Evolutionary conservation across 2,888 invertebrate genomes (phyloP), one percentile per base, ranked within the genome.

Genomic region (Acleris cristana): DNA sequence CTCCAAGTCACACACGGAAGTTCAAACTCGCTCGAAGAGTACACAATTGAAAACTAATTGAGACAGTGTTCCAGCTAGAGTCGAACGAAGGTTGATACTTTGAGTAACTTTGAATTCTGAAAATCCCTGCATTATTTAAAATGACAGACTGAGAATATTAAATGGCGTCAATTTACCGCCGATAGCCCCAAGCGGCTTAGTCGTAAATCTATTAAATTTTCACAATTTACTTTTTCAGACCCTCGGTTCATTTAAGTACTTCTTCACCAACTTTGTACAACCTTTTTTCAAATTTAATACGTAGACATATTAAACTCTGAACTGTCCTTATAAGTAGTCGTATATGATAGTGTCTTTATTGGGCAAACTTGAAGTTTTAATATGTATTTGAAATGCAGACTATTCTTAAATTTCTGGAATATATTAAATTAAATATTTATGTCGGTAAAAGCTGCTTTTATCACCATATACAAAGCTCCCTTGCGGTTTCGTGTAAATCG

Each of bases 171-270:
- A 61, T 67, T 62, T 58, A 18, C 55, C 57, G 57, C 30, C n/a
- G 64, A 70, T 68, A 68, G 71, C 68, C 65, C 69, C 66, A 63
- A 73, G 64, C 58, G 68, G 65, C 60, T 65, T 60, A 69, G 72
- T 75, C 75, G 72, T 79, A 78, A 81, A 80, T 79, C 74, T 74
- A 73, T 75, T 73, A 64, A 71, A 61, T 75, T 76, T 76, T 74
- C 72, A 68, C 79, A 77, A 79, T 78, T 76, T 75, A 72, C 69
- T 73, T 79, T 78, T 76, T 77, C 70, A 76, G 74, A 76, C 48
- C 76, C 70, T 73, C 77, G 79, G 80, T 82, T 81, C 80, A 79
- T 78, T 74, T 73, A 70, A 78, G 78, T 76, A 78, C 76, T 71
- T 72, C 34, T 16, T 59, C 59, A 2, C 14, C 14, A 14, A 14